Conservation (phyloP, 2,797 vertebrate species). For the Mionectes olivaceus region DNA sequence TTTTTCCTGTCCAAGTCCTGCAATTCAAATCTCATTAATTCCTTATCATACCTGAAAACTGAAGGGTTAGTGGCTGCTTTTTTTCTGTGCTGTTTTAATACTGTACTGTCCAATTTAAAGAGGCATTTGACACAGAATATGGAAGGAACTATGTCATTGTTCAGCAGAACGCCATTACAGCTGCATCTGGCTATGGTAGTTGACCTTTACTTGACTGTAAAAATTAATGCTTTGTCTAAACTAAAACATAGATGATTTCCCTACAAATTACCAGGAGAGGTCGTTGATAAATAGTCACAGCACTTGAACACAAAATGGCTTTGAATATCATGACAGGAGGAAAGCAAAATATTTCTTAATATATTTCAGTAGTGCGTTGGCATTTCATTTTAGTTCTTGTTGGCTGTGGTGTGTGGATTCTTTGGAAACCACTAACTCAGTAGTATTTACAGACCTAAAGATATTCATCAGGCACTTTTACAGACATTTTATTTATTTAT, state of each 20-base stretch:
- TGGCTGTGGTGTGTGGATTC: not conserved
- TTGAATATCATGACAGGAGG: not conserved
- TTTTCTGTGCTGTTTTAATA: not conserved
- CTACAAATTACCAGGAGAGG: not conserved
- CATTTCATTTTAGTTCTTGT: not conserved
- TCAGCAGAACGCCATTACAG: not conserved
- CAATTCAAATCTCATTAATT: not conserved
- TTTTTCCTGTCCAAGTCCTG: not conserved
- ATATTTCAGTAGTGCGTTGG: not conserved
- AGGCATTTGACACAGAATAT: not conserved
- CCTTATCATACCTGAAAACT: not conserved
- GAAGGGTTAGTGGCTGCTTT: not conserved
- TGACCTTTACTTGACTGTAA: constrained; percentile 59
- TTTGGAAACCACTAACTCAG: not conserved
- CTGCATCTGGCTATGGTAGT: not conserved
- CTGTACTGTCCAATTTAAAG: not conserved
- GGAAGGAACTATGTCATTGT: not conserved
- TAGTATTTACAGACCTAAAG: not conserved
- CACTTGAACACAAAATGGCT: not conserved
- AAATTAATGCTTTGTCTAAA: constrained; percentile 49
- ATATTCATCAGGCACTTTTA: not conserved
- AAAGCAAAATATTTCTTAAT: constrained; percentile 8
- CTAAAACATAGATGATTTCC: constrained; percentile 10
- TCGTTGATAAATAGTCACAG: constrained; percentile 4
- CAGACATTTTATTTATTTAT: not conserved